A percentile compares a stretch with the other conserved stretches of the same genome.
These are phyloP conservation scores for Agrotis exclamationis DNA, from an alignment of 2,888 invertebrate genomes.

Conservation along the genomic window DNA sequence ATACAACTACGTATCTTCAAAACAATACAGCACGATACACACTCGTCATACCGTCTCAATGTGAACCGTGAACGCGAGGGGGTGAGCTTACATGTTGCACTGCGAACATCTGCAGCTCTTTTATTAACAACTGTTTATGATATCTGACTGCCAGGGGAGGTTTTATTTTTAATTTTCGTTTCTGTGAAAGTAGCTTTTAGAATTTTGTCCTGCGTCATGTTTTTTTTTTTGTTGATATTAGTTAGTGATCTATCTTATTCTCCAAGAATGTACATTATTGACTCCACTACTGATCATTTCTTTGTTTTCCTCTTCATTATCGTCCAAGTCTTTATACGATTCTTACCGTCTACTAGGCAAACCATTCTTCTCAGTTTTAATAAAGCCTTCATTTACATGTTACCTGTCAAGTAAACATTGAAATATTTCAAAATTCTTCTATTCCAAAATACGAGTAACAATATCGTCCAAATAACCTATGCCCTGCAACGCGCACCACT, in stretches of 20 bases:
- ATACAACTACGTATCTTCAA: background rate
- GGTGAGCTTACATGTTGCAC: slow-evolving; percentile 56
- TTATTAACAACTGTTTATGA: slow-evolving; percentile 69
- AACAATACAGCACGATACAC: slow-evolving; percentile 26
- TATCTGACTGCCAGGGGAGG: slow-evolving; percentile 46
- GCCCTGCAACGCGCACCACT: slow-evolving; percentile 69
- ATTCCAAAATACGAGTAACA: slow-evolving; percentile 27
- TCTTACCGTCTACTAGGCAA: too few species aligned
- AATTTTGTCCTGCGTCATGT: background rate
- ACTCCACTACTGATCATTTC: too few species aligned
- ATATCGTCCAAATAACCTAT: slow-evolving; percentile 51
- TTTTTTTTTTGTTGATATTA: background rate
- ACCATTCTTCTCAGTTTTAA: too few species aligned
- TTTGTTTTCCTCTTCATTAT: too few species aligned
- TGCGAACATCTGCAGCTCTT: slow-evolving; percentile 67
- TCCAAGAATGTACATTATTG: too few species aligned
- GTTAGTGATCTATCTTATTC: too few species aligned
- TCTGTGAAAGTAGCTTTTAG: background rate
- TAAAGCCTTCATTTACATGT: too few species aligned
- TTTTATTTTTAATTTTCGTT: slow-evolving; percentile 60
- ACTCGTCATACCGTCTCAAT: slow-evolving; percentile 44
- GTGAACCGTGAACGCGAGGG: slow-evolving; percentile 56
- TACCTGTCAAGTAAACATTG: background rate
- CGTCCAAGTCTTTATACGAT: too few species aligned
- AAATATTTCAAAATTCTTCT: background rate